Evolutionary conservation across 2,888 invertebrate species (phyloP).

Genomic region (Sturmia bella): DNA sequence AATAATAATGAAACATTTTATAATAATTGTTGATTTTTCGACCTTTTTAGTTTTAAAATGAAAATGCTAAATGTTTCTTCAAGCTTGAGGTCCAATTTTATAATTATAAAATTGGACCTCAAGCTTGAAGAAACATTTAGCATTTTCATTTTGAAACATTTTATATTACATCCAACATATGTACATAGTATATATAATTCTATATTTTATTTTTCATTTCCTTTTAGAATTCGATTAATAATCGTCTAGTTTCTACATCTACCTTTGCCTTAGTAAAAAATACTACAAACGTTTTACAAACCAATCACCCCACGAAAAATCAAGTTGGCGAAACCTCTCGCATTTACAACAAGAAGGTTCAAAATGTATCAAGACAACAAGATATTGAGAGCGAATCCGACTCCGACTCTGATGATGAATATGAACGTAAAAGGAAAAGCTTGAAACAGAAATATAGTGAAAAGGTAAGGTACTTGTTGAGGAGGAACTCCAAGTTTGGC

Average conservation of each 20-base stretch:
- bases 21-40: too few relatives aligned
- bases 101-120: too few relatives aligned
- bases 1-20: too few relatives aligned
- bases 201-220: constrained; percentile 33
- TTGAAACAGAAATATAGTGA: constrained; percentile 74
- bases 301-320: constrained; percentile 41
- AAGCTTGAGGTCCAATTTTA: too few relatives aligned
- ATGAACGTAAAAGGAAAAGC: constrained; percentile 75
- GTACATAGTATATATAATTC: too few relatives aligned
- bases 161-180: too few relatives aligned
- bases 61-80: too few relatives aligned
- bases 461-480: constrained; percentile 72
- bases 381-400: constrained; percentile 81
- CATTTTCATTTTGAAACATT: too few relatives aligned
- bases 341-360: constrained; percentile 54
- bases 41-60: too few relatives aligned
- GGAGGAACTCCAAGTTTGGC: constrained; percentile 2
- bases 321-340: constrained; percentile 28
- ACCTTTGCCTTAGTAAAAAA: constrained; percentile 50
- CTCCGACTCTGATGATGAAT: constrained; percentile 83
- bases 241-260: constrained; percentile 65
- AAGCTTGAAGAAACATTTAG: too few relatives aligned
- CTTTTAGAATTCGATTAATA: constrained; percentile 62
- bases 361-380: constrained; percentile 47
- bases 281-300: constrained; percentile 36